Evolutionary conservation across 2,888 invertebrate species (phyloP), one percentile per base, ranked within the genome.

Genomic region (Pachycephus smyrnensis): DNA sequence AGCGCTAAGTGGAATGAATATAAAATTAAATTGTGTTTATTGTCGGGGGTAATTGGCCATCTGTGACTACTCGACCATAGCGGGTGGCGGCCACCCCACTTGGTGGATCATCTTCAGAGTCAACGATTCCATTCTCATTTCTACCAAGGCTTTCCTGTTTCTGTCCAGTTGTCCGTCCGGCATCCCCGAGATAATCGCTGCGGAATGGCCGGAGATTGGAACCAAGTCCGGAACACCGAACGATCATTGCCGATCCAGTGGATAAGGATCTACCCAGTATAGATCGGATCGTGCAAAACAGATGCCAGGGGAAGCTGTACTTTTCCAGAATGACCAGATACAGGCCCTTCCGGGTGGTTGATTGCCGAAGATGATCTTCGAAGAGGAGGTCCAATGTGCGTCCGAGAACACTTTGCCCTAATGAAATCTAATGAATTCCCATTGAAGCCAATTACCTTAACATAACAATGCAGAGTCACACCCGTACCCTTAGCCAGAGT

Each of bases 21-120:
- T 86, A 87, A 87, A 90, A 90, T 90, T 85, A 86, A 89, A 89
- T 88, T 88, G 86, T 89, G 86, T 89, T 88, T 88, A 90, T 90
- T 89, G 88, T 87, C 84, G 84, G 79, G 85, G 88, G 87, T 89
- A 88, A 90, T 89, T 90, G 90, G 88, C 90, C 91, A 91, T 90
- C 90, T 91, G 91, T 84, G 88, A 87, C 85, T 84, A 82, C 82
- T 86, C 82, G 82, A 77, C 81, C 81, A 79, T 78, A 76, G 75
- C 55, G 55, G 55, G 55, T 55, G 55, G 55, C 82, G 81, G 76
- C 80, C 77, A 75, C 79, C 78, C 77, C 73, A 75, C 73, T 75
- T 69, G 15, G 68, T 73, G 69, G 68, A 55, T 81, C 73, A 75
- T 76, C 73, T 37, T 71, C 35, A 32, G 40, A 76, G 78, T 75